Base-by-base conservation (phyloP, 2,888 invertebrate species). In the Agriopis marginaria region DNA sequence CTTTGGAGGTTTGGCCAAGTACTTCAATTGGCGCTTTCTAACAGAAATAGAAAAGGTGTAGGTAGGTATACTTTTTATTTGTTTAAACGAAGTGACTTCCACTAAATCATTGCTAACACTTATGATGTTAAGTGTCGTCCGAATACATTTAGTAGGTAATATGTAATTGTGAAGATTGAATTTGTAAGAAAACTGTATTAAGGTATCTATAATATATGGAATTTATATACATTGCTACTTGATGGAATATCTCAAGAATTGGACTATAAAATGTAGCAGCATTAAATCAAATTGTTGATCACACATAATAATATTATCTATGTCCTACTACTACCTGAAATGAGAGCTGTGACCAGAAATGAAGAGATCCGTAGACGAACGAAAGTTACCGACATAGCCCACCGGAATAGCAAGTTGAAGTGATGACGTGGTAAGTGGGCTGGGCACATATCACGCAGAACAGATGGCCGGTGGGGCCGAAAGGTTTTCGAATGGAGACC, bases 1-100 rank as follows among this genome's bases (percentile, higher is more conserved):
- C 32, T 45, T 51, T 45, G 12, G 45, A 53, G 39, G 39, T 42
- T 50, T 51, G 47, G 23, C 23, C 39, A 59, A 53, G 9, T 66
- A 40, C 53, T 60, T 66, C 59, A 60, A 40, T 17, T 59, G 47
- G 17, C 51, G 47, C 66, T 66, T 66, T 62, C 61, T 61, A 56
- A 50, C 44, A 17, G 40, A 49, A 47, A 49, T n/a, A 39, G 40
- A 44, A 61, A 61, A 50, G n/a, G 39, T 32, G 45, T 58, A 56
- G 3, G 23, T 45, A n/a, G 47, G 47, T n/a, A 10, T 42, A 64
- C 7, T 60, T 44, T 47, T 54, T 66, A 54, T 66, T 60, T 61
- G 54, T 23, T 58, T n/a, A 14, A 39, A 47, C 51, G 49, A 49
- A 54, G n/a, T 17, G 66, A 60, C 3, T n/a, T 60, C 40, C 2